A percentile compares a stretch with the other conserved stretches of the same genome.
Conservation (phyloP, 2,113 vertebrate genomes). For the Dasypus novemcinctus region DNA sequence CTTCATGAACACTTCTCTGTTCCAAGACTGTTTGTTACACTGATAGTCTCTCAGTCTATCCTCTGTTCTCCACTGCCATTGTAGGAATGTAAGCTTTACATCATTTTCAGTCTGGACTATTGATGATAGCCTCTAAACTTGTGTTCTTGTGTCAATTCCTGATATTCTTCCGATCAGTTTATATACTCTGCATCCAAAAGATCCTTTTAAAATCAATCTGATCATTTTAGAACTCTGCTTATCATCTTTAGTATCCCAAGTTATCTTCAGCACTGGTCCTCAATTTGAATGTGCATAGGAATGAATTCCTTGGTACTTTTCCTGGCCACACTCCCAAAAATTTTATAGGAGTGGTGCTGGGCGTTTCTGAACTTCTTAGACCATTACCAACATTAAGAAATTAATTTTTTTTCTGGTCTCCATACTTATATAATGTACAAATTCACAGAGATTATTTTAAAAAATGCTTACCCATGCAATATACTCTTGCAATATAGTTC, state of each 20-base stretch:
- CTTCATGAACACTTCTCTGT: background rate
- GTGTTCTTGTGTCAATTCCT: background rate
- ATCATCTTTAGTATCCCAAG: background rate
- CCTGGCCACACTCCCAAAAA: background rate
- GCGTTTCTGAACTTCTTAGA: background rate
- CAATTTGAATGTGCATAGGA: background rate
- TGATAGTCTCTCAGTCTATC: background rate
- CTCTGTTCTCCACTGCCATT: background rate
- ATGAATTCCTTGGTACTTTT: background rate
- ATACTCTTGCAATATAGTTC: background rate
- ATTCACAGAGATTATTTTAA: background rate
- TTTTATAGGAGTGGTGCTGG: background rate
- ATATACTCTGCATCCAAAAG: background rate
- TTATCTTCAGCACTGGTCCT: background rate
- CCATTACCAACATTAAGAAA: background rate
- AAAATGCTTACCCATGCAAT: background rate
- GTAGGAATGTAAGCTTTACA: background rate
- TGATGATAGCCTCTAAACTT: background rate
- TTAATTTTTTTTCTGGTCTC: background rate
- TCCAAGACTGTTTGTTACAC: background rate
- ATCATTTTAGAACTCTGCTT: constrained; percentile 17
- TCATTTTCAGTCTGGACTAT: background rate
- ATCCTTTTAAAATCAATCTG: background rate
- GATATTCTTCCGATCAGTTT: background rate
- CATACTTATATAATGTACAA: background rate